Percentiles rank a stretch among this genome's conserved stretches.
Conservation (phyloP, 2,888 invertebrate species). For the Noctuana brunneofusca region DNA sequence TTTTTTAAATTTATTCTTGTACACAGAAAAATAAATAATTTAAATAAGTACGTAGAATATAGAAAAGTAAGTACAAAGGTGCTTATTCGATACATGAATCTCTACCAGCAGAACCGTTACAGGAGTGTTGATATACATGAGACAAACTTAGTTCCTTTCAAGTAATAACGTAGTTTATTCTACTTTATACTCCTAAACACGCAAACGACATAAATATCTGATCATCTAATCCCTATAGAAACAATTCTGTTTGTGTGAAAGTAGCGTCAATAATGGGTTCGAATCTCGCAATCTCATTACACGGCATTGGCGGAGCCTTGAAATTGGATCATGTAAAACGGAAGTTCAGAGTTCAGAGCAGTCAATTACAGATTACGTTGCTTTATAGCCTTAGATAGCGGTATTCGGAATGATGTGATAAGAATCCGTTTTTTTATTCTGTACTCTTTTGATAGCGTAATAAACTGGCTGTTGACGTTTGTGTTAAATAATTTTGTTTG, state of each 20-base stretch:
- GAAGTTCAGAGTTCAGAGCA: slow-evolving; percentile 21
- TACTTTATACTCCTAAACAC: neutral
- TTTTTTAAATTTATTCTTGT: too few relatives aligned
- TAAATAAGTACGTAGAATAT: too few relatives aligned
- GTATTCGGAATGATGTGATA: slow-evolving; percentile 1
- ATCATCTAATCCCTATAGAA: slow-evolving; percentile 13
- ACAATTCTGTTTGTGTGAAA: slow-evolving; percentile 17
- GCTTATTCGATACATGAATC: too few relatives aligned
- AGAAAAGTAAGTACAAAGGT: too few relatives aligned
- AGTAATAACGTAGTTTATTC: neutral
- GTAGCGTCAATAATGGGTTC: slow-evolving; percentile 15
- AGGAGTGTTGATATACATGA: too few relatives aligned
- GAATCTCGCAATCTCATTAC: slow-evolving; percentile 30
- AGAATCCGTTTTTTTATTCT: neutral
- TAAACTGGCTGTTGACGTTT: neutral
- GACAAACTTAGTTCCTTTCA: too few relatives aligned
- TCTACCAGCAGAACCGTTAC: too few relatives aligned
- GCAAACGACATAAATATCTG: slow-evolving; percentile 3
- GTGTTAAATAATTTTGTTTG: neutral
- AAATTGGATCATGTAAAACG: slow-evolving; percentile 27
- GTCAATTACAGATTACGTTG: slow-evolving; percentile 7
- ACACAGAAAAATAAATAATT: too few relatives aligned
- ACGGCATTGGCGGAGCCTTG: slow-evolving; percentile 9
- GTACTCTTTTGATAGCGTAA: neutral
- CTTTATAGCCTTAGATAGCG: neutral